Evolutionary conservation across 2,113 vertebrate species (phyloP), one percentile per base, ranked within the genome.

Genomic region (Origma solitaria): DNA sequence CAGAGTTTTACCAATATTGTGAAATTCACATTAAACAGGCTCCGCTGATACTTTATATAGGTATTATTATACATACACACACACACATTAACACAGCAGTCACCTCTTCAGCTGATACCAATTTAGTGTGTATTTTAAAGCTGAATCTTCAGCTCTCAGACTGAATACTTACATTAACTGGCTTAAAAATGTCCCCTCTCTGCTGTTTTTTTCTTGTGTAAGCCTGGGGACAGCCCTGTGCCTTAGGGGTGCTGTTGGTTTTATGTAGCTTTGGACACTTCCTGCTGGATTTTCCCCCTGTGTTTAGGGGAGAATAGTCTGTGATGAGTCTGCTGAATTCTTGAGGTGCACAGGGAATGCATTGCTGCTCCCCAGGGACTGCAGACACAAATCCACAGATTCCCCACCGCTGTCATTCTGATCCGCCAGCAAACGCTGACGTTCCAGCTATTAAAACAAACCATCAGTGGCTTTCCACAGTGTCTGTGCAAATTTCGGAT

Each of bases 271-370:
- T 33, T 81, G 60, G 89, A 83, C 5, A 2, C 33, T 88, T 51
- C 37, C 0, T 25, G 27, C 35, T 73, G 45, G 15, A 22, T 75
- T 64, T 16, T 7, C 6, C 27, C 18, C 15, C 18, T 14, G 4
- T 15, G 69, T 30, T 30, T 24, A 54, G 50, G 58, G 33, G 35
- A 69, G n/a, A 77, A 56, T 56, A 15, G 37, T 7, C 68, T 51
- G 40, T 82, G 93, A 37, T 85, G 80, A 96, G 86, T 88, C 92
- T 84, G 93, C 90, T 72, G 61, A 70, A 91, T 28, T 3, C 31
- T 66, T n/a, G 2, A 60, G 56, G 76, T 68, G 31, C 66, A 9
- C 7, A 18, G 14, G 17, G 15, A 75, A 90, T 88, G 27, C 56
- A 24, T 24, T 75, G 69, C 27, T 35, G 3, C 35, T 94, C 87